Evolutionary conservation across 2,888 invertebrate species (phyloP).

Genomic region (Smittia sp.): DNA sequence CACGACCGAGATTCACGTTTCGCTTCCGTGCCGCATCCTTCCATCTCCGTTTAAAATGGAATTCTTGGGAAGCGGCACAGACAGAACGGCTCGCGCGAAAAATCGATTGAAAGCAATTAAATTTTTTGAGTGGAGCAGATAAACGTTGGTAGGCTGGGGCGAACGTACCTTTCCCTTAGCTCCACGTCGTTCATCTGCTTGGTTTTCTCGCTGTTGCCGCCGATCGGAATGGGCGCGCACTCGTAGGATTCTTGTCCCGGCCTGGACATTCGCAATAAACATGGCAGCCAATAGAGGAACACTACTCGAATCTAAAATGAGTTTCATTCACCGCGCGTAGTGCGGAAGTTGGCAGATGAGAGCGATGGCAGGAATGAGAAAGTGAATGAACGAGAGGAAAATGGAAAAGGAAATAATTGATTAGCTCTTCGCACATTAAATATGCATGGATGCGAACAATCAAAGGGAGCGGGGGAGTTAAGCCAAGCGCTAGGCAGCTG

Average conservation of each 20-base stretch:
- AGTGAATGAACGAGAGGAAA: constrained; percentile 12
- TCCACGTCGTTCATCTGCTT: constrained; percentile 74
- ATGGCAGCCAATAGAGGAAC: constrained; percentile 97
- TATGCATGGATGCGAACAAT: constrained; percentile 30
- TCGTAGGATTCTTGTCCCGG: constrained; percentile 61
- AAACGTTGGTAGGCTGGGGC: neutral
- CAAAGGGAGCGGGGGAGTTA: neutral
- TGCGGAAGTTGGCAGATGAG: neutral
- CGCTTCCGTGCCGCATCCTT: too few species aligned
- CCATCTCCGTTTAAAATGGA: neutral
- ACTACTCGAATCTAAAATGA: constrained; percentile 75
- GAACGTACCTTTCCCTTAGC: constrained; percentile 68
- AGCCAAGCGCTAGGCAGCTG: neutral
- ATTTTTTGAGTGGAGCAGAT: neutral
- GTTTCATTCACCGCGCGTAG: neutral
- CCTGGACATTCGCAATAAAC: constrained; percentile 90
- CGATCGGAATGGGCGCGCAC: constrained; percentile 55
- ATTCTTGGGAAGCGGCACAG: neutral
- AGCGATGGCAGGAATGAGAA: neutral
- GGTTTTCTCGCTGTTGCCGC: constrained; percentile 57
- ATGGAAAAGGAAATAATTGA: constrained; percentile 6
- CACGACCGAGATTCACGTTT: constrained; percentile 19
- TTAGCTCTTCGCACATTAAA: constrained; percentile 15
- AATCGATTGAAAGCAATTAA: constrained; percentile 37
- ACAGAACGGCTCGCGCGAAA: neutral